Conservation (phyloP, 2,888 invertebrate species). For the Pyrochroa serraticornis region DNA sequence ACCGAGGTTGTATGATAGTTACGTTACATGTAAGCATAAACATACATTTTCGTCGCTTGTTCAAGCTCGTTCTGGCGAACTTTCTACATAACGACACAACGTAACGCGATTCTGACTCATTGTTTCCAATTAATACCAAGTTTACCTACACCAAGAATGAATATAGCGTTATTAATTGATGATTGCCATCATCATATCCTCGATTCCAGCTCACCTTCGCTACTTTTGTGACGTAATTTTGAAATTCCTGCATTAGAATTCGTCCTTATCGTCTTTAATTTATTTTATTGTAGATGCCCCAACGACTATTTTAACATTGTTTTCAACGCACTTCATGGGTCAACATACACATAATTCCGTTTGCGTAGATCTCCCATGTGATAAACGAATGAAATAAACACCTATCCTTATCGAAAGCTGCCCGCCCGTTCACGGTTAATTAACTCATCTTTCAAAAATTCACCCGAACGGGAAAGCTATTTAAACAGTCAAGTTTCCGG, state of each 20-base stretch:
- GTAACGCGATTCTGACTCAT: constrained; percentile 5
- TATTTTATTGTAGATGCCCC: not conserved
- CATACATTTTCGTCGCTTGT: constrained; percentile 22
- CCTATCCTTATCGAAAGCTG: too few species aligned
- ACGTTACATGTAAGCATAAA: constrained; percentile 19
- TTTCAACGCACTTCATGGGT: constrained; percentile 5
- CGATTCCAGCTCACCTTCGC: not conserved
- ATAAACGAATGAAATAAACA: not conserved
- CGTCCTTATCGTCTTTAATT: not conserved
- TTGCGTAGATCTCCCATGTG: constrained; percentile 4
- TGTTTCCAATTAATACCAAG: constrained; percentile 6
- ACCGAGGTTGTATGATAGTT: constrained; percentile 16
- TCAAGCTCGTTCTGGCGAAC: constrained; percentile 11
- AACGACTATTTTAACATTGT: constrained; percentile 2
- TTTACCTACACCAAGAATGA: not conserved
- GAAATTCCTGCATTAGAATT: not conserved
- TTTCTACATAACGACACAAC: constrained; percentile 11
- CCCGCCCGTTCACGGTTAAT: too few species aligned
- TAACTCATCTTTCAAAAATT: too few species aligned
- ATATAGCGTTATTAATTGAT: not conserved
- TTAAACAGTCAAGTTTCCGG: too few species aligned
- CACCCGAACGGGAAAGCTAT: too few species aligned
- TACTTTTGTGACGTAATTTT: not conserved
- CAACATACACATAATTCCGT: constrained; percentile 7
- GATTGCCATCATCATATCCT: not conserved